Base-by-base conservation (phyloP, 2,888 invertebrate species). In the Clostera curtula region DNA sequence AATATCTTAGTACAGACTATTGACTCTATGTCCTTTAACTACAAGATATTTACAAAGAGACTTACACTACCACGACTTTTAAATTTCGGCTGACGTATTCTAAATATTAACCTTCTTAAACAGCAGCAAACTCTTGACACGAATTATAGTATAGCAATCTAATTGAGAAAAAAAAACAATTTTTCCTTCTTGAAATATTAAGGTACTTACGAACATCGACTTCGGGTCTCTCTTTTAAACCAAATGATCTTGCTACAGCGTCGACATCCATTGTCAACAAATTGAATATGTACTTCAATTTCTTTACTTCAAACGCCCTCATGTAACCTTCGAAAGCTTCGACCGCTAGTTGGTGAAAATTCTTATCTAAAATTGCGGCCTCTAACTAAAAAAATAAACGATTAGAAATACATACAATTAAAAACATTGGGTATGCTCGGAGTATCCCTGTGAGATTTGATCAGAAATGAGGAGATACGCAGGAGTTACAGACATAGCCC, bases 241-340 rank as follows among this genome's bases (percentile, higher is more conserved):
- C 98, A 84, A 98, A 98, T 4, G 97, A 96, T 56, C 89, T 89
- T 1, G 93, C 93, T 5, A 96, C 94, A 49, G 90, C 88, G 22
- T 89, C 86, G 49, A 99, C 83, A 69, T 99, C 96, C 60, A 99
- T 83, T 1, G 92, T 93, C 43, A 92, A 88, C 21, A 98, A 87
- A 80, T 98, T 92, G 71, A 96, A 99, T 41, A 98, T 95, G 27
- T 91, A 90, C 71, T 97, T 98, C 54, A 97, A 85, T 67, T 93
- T 93, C 75, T 98, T 97, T 0, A 97, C 97, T 77, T 97, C 97
- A 66, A 98, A 97, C 0, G 98, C 94, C 40, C 98, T 87, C 15
- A 98, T 91, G 65, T 97, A 99, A 0, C 95, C 91, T 69, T 97
- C 97, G 75, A 94, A 98, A 0, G 96, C 98, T 66, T 97, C 97